Percentiles rank a stretch among this genome's conserved stretches.
Evolutionary conservation across 1,140 invertebrate species (phyloP).

Genomic region (Acromyrmex echinatior): DNA sequence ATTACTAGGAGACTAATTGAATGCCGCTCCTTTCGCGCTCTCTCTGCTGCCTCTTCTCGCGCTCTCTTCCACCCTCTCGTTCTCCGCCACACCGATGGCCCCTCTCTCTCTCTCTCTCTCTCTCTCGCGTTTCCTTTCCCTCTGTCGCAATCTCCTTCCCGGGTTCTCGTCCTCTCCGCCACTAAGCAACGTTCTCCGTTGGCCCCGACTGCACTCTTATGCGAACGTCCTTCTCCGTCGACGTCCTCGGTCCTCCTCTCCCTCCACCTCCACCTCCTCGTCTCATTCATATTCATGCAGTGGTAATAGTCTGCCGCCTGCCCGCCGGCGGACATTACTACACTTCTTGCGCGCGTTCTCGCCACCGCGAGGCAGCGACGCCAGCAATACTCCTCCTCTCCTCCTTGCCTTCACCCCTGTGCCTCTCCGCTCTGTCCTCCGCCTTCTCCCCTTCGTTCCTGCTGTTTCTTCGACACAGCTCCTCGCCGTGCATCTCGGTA

Average conservation of each 20-base stretch:
- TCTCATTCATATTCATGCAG: conserved; percentile 86
- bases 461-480: background rate
- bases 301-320: conserved; percentile 84
- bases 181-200: conserved; percentile 38
- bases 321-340: conserved; percentile 83
- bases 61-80: conserved; percentile 33
- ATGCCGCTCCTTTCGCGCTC: conserved; percentile 81
- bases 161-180: conserved; percentile 44
- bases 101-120: conserved; percentile 8
- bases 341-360: conserved; percentile 83
- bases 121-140: background rate
- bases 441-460: conserved; percentile 1
- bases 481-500: conserved; percentile 29
- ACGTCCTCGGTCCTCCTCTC: conserved; percentile 47
- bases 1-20: conserved; percentile 87
- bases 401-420: background rate
- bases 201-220: conserved; percentile 4
- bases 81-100: conserved; percentile 14
- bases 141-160: conserved; percentile 44
- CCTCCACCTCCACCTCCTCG: conserved; percentile 71
- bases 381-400: conserved; percentile 28
- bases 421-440: background rate
- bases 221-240: conserved; percentile 53
- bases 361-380: conserved; percentile 74
- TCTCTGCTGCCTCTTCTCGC: conserved; percentile 61